Base-by-base conservation (phyloP, 2,797 vertebrate species). In the Neosalanx taihuensis region DNA sequence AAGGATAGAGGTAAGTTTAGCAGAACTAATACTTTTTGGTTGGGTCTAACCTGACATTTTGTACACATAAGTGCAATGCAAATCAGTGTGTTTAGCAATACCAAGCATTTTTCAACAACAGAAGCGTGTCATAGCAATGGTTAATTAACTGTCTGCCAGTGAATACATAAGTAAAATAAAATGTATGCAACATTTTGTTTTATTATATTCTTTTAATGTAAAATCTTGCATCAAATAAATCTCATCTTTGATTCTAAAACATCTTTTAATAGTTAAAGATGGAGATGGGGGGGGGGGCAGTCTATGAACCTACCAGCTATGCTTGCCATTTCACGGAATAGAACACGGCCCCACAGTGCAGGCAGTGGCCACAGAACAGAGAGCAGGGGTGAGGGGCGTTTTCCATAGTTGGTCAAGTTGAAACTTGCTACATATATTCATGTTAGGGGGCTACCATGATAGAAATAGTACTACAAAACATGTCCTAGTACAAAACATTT, bases 381-480 rank as follows among this genome's bases (percentile, higher is more conserved):
- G 3, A 56, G 6, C 15, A 56, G 18, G 17, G 33, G 18, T 26
- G 63, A 17, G 58, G 3, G 37, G 64, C 10, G 37, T 10, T 65
- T 10, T 37, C 63, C 63, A 53, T 30, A 56, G 15, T 53, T 46
- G 83, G 85, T 84, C 83, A 72, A 79, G 75, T 85, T 81, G 76
- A 76, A 80, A 82, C 90, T 89, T 87, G 89, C 90, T 91, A 91
- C 90, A 91, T 89, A 83, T 87, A 81, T 87, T 85, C 86, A 84
- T 74, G 79, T 81, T 71, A 84, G 82, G 84, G 84, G 85, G 87
- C 89, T 91, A 91, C 88, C 72, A 81, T 88, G 87, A 89, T 92
- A 92, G 84, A 92, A 93, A 46, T 46, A 93, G 89, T 89, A 90
- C 89, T 91, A 92, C 90, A 92, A 93, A 93, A 93, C 87, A 67